Evolutionary conservation across 2,888 invertebrate species (phyloP), one percentile per base, ranked within the genome.

Genomic region (Synanthedon vespiformis): DNA sequence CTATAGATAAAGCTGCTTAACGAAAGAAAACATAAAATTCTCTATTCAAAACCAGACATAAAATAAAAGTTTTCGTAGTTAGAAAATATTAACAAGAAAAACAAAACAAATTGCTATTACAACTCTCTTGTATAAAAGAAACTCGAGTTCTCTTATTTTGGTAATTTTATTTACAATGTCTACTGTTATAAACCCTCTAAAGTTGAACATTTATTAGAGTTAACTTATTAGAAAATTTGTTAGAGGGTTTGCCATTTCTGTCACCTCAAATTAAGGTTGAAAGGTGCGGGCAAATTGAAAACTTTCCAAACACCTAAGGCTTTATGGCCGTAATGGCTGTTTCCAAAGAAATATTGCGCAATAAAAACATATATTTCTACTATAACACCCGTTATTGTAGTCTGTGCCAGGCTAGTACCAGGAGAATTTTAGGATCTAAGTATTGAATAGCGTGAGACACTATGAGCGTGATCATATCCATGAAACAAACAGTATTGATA

Each of bases 371-470:
- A 13, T 44, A 44, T 44, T 13, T 44, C 44, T n/a, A 44, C 44
- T 13, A 44, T 44, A 52, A 52, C 40, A 55, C 51, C 50, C 52
- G 41, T 34, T 34, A 34, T 34, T 34, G 8, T 34, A 34, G 34
- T 53, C 50, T 51, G 61, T 63, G 50, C 57, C 75, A 72, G 64
- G 61, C 58, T 51, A 65, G 71, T 72, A 58, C 74, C 76, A 72
- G 77, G 72, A 57, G 51, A 57, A 62, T 66, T 67, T 62, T 62
- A 61, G 62, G 55, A 60, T 58, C 62, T 68, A 66, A 72, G 55
- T 61, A 55, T 61, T 49, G 55, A 59, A 68, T 78, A 56, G 72
- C 77, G 68, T 76, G 75, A 62, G 54, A 56, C 58, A 53, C 60
- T 58, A 58, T 58, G 72, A 63, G 61, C 64, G 58, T 66, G 58